These are phyloP conservation scores for Heliconius hortense DNA, from an alignment of 2,888 invertebrate species.

Conservation along the genomic window DNA sequence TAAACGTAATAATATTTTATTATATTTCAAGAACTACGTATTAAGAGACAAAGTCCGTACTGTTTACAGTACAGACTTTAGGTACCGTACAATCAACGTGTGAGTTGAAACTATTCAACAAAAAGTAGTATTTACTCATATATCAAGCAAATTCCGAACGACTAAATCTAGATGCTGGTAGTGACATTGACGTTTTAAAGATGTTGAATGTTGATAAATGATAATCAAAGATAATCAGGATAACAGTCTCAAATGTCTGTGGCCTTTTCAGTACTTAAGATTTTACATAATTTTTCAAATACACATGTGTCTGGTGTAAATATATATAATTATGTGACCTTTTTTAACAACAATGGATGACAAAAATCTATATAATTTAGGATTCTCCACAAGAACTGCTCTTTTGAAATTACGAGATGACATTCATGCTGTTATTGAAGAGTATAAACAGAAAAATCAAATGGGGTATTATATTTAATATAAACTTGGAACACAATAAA, in stretches of 20 bases:
- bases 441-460: conserved; percentile 82
- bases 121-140: no score
- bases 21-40: background rate
- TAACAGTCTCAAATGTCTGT: conserved; percentile 17
- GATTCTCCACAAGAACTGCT: conserved; percentile 86
- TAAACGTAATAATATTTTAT: background rate
- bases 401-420: conserved; percentile 86
- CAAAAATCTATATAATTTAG: conserved; percentile 65
- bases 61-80: no score
- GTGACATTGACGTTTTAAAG: conserved; percentile 7
- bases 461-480: conserved; percentile 59
- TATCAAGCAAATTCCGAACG: background rate
- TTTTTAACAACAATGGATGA: conserved; percentile 57
- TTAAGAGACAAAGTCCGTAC: no score
- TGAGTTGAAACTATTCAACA: background rate
- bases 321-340: conserved; percentile 32
- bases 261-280: conserved; percentile 10
- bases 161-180: background rate
- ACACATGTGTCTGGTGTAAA: conserved; percentile 8
- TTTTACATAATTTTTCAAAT: conserved; percentile 30
- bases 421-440: conserved; percentile 84
- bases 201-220: background rate
- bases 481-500: background rate
- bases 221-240: background rate
- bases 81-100: background rate